Conservation (phyloP, 2,888 invertebrate species). For the Incurvaria masculella region DNA sequence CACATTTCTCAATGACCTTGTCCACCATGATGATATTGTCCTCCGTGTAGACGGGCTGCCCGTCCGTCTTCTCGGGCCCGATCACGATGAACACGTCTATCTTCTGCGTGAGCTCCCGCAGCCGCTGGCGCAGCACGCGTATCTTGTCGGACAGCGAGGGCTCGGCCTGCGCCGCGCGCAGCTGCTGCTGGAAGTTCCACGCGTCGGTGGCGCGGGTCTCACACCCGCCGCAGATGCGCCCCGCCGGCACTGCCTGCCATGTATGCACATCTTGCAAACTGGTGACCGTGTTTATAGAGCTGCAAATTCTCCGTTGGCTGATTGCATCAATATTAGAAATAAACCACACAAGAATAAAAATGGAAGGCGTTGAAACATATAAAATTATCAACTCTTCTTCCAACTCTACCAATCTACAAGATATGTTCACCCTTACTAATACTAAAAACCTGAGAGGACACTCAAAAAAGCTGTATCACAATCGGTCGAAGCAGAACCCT, state of each 20-base stretch:
- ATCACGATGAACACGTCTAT: constrained; percentile 49
- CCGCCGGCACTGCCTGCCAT: constrained; percentile 35
- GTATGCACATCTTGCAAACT: too few species aligned
- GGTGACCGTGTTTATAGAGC: too few species aligned
- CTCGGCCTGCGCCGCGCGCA: constrained; percentile 23
- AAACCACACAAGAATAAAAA: too few species aligned
- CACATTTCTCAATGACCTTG: too few species aligned
- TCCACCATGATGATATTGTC: constrained; percentile 50
- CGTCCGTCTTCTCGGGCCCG: constrained; percentile 21
- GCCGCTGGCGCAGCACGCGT: constrained; percentile 32
- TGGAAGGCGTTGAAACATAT: too few species aligned
- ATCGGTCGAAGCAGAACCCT: too few species aligned
- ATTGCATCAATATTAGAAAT: too few species aligned
- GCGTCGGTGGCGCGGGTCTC: constrained; percentile 35
- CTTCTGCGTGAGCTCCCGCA: constrained; percentile 44
- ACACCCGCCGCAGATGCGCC: constrained; percentile 33
- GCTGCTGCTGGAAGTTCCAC: constrained; percentile 32
- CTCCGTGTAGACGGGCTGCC: constrained; percentile 29
- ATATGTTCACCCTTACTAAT: too few species aligned
- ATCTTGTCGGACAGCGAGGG: constrained; percentile 42
- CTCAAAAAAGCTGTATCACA: too few species aligned
- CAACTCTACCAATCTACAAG: too few species aligned
- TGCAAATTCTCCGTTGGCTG: too few species aligned
- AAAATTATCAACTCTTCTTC: constrained; percentile 1
- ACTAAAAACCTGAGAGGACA: too few species aligned